These are phyloP conservation scores for Tapera naevia DNA, from an alignment of 2,797 vertebrate species.

Conservation along the genomic window DNA sequence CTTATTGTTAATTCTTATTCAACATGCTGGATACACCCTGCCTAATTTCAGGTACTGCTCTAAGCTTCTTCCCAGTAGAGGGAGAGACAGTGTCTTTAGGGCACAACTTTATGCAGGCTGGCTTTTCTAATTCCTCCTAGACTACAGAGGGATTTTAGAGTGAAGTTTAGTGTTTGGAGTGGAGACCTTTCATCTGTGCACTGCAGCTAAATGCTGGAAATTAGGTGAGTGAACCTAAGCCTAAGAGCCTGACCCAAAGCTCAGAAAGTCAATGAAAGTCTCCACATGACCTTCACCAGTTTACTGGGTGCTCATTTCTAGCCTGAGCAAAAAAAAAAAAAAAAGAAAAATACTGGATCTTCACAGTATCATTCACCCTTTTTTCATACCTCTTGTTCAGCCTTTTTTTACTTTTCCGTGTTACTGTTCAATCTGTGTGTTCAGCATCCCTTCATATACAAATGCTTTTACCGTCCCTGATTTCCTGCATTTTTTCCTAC, in stretches of 20 bases:
- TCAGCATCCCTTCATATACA: neutral
- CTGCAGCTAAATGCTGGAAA: neutral
- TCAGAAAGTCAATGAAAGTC: neutral
- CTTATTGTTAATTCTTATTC: neutral
- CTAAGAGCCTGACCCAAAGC: neutral
- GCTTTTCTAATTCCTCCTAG: neutral
- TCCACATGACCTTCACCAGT: neutral
- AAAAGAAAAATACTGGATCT: neutral
- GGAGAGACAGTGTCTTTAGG: neutral
- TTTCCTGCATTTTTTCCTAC: neutral
- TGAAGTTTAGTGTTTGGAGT: neutral
- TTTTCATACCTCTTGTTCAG: neutral
- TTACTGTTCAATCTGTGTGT: neutral
- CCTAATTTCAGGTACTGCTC: neutral
- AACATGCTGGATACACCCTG: neutral
- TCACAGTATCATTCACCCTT: neutral
- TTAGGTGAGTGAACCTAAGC: neutral
- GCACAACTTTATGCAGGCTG: neutral
- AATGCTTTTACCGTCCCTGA: neutral
- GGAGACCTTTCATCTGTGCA: neutral
- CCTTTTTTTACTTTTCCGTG: neutral
- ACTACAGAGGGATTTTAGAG: neutral
- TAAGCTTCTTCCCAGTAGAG: neutral
- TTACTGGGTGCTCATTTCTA: neutral
- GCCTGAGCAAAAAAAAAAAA: neutral